Evolutionary conservation across 2,888 invertebrate genomes (phyloP).

Genomic region (Drosophila rellima): DNA sequence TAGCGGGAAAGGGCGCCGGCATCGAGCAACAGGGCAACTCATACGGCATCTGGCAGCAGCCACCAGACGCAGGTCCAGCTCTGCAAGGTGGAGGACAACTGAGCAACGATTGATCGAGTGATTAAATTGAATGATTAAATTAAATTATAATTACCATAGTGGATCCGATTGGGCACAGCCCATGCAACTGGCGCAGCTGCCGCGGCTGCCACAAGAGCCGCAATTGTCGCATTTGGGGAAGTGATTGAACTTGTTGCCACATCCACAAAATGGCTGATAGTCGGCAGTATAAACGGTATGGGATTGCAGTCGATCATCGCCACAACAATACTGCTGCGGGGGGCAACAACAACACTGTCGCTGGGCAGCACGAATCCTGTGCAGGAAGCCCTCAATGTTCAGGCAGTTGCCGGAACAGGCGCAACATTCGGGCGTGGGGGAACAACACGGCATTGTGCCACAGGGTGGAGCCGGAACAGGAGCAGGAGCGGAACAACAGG

Average conservation of each 20-base stretch:
- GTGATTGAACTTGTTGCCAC: constrained; percentile 40
- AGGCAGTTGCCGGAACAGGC: constrained; percentile 20
- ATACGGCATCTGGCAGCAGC: constrained; percentile 6
- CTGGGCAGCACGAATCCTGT: not conserved
- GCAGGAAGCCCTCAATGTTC: constrained; percentile 32
- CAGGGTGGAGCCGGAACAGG: not conserved
- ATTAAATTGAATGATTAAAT: too few species aligned
- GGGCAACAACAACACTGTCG: not conserved
- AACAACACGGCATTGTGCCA: not conserved
- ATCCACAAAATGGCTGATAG: constrained; percentile 29
- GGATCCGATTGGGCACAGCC: constrained; percentile 5
- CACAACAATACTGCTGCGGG: not conserved
- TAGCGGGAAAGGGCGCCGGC: constrained; percentile 1
- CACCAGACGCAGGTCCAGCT: not conserved
- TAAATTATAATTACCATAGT: too few species aligned
- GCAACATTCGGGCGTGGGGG: not conserved
- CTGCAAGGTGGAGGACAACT: not conserved
- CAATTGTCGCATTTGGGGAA: constrained; percentile 17
- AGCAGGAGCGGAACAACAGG: not conserved
- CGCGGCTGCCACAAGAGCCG: constrained; percentile 2
- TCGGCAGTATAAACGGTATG: constrained; percentile 55
- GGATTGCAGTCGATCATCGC: constrained; percentile 34
- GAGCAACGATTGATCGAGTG: not conserved
- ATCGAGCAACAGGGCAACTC: constrained; percentile 4
- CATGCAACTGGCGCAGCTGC: not conserved